Evolutionary conservation across 2,113 vertebrate species (phyloP).

Genomic region (Brachionichthys hirsutus): DNA sequence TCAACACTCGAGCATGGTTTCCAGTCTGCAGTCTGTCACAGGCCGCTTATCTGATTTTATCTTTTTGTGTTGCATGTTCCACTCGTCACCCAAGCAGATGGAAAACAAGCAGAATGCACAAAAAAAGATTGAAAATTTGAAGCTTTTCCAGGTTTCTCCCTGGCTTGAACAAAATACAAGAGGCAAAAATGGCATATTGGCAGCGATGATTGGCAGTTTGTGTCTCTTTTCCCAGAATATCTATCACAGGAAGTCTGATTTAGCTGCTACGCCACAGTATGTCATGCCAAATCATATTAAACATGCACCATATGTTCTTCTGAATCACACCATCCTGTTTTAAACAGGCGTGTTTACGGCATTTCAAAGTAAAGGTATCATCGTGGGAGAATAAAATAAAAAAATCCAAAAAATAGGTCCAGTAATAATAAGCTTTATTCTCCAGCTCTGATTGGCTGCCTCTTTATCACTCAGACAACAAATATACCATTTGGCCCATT

Average conservation of each 20-base stretch:
- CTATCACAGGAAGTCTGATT: conserved; percentile 16
- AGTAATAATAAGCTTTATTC: neutral
- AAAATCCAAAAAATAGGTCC: no score
- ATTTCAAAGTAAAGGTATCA: neutral
- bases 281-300: neutral
- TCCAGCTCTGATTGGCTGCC: neutral
- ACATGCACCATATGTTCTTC: conserved; percentile 16
- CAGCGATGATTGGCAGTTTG: neutral
- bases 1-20: conserved; percentile 15
- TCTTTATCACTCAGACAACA: neutral
- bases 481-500: neutral
- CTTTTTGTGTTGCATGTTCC: conserved; percentile 23
- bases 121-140: neutral
- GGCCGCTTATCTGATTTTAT: conserved; percentile 6
- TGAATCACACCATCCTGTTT: neutral
- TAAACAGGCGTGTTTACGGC: neutral
- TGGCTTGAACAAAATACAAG: conserved; percentile 7
- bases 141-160: conserved; percentile 33
- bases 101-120: neutral
- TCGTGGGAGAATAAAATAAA: no score
- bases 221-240: conserved; percentile 28
- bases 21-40: conserved; percentile 2
- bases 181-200: conserved; percentile 14
- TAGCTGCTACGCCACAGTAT: neutral
- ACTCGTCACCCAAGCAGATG: conserved; percentile 2